Conservation (phyloP, 2,888 invertebrate species). For the Octodonta nipae region DNA sequence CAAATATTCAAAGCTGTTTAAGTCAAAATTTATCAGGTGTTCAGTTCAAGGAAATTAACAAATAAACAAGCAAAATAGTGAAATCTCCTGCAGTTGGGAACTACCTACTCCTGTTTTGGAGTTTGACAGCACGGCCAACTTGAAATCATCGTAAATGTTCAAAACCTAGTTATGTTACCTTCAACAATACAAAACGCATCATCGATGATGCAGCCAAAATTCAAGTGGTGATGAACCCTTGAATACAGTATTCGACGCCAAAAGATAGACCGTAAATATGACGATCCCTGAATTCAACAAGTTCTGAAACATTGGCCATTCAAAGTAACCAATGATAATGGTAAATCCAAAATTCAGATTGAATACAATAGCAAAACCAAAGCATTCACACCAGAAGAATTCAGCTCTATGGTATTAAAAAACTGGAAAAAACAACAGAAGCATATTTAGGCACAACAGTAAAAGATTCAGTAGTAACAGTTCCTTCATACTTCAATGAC, state of each 20-base stretch:
- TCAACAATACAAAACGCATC: slow-evolving; percentile 53
- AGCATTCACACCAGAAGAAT: slow-evolving; percentile 53
- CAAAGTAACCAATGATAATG: no score
- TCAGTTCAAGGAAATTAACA: no score
- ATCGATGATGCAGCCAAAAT: slow-evolving; percentile 60
- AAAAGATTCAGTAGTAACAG: no score
- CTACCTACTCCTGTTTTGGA: slow-evolving; percentile 75
- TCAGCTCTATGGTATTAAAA: slow-evolving; percentile 53
- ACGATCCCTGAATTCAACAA: slow-evolving; percentile 59
- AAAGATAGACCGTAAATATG: slow-evolving; percentile 67
- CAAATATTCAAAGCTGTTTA: no score
- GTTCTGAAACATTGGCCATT: slow-evolving; percentile 82
- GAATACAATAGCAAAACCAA: slow-evolving; percentile 53
- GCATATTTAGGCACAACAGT: no score
- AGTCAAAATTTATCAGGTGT: no score
- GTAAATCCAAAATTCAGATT: slow-evolving; percentile 52
- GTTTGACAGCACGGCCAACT: slow-evolving; percentile 73
- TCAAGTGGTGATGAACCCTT: slow-evolving; percentile 59
- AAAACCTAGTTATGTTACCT: slow-evolving; percentile 63
- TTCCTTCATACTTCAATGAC: slow-evolving; percentile 40
- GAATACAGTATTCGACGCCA: slow-evolving; percentile 58
- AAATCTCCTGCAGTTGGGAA: no score
- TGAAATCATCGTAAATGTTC: slow-evolving; percentile 77
- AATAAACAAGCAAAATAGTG: no score
- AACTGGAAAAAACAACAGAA: no score